Percentiles rank a stretch among this genome's conserved stretches.
Evolutionary conservation across 2,888 invertebrate species (phyloP).

Genomic region (Orthosia gracilis): DNA sequence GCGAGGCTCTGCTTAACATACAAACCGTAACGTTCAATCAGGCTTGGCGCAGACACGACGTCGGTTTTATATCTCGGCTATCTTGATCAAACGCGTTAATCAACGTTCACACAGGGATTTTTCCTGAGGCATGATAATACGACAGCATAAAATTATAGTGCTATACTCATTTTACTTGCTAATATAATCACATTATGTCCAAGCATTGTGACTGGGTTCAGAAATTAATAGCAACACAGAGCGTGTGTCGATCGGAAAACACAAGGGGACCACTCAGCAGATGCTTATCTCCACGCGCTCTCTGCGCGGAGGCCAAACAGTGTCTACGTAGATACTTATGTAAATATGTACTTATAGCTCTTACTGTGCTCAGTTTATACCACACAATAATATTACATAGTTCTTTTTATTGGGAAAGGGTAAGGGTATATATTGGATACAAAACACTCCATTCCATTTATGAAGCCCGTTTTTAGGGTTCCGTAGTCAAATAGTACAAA

Average conservation of each 20-base stretch:
- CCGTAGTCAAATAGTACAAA: background rate
- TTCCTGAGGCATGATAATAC: constrained; percentile 75
- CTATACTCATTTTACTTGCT: constrained; percentile 87
- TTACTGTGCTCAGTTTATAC: constrained; percentile 51
- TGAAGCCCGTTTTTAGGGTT: background rate
- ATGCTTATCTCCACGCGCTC: constrained; percentile 88
- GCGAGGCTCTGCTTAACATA: constrained; percentile 46
- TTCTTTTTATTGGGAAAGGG: constrained; percentile 13
- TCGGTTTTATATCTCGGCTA: constrained; percentile 57
- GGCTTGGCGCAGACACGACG: constrained; percentile 38
- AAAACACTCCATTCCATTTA: background rate
- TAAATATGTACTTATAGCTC: constrained; percentile 72
- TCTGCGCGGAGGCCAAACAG: constrained; percentile 73
- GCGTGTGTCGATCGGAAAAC: constrained; percentile 85
- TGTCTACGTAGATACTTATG: constrained; percentile 69
- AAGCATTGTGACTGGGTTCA: constrained; percentile 87
- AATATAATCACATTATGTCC: constrained; percentile 90
- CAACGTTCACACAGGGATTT: constrained; percentile 73
- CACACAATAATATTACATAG: constrained; percentile 12
- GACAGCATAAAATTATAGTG: constrained; percentile 79
- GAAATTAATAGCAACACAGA: constrained; percentile 89
- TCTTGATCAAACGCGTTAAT: constrained; percentile 70
- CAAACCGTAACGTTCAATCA: constrained; percentile 55
- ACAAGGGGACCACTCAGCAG: constrained; percentile 90
- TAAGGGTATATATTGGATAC: background rate